Percentiles rank a stretch among this genome's conserved stretches.
Conservation (phyloP, 2,888 invertebrate genomes). For the Harpagoxenus sublaevis region DNA sequence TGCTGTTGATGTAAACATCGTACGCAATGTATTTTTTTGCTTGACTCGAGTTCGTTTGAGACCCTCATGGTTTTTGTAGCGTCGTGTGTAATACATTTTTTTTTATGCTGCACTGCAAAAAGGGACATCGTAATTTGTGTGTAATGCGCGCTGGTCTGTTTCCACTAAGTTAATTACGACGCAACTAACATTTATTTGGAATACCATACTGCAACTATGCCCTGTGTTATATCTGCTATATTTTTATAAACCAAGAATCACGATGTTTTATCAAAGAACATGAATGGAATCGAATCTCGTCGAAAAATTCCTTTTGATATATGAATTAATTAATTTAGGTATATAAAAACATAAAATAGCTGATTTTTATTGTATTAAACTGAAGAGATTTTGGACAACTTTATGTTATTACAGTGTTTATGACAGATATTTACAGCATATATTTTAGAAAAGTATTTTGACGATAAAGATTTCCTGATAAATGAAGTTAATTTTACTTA, state of each 20-base stretch:
- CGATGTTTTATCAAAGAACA: neutral
- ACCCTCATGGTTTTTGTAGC: neutral
- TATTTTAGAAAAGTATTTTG: neutral
- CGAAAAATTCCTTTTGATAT: neutral
- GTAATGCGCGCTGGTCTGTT: slow-evolving; percentile 32
- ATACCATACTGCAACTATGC: slow-evolving; percentile 17
- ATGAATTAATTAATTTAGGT: neutral
- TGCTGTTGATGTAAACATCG: neutral
- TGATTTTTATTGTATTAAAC: neutral
- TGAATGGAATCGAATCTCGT: neutral
- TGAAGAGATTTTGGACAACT: neutral
- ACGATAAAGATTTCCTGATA: neutral
- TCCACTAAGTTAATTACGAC: slow-evolving; percentile 15
- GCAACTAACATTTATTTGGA: slow-evolving; percentile 19
- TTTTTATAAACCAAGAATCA: neutral
- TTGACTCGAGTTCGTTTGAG: slow-evolving; percentile 11
- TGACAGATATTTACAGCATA: neutral
- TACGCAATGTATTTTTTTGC: neutral
- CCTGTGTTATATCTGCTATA: neutral
- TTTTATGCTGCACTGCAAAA: neutral
- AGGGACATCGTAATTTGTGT: slow-evolving; percentile 36
- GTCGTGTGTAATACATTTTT: neutral
- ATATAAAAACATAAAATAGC: neutral
- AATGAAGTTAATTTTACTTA: neutral
- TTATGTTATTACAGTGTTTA: neutral